These are phyloP conservation scores for Pseudobourletiella spinata DNA, from an alignment of 1,140 invertebrate genomes.

Conservation along the genomic window DNA sequence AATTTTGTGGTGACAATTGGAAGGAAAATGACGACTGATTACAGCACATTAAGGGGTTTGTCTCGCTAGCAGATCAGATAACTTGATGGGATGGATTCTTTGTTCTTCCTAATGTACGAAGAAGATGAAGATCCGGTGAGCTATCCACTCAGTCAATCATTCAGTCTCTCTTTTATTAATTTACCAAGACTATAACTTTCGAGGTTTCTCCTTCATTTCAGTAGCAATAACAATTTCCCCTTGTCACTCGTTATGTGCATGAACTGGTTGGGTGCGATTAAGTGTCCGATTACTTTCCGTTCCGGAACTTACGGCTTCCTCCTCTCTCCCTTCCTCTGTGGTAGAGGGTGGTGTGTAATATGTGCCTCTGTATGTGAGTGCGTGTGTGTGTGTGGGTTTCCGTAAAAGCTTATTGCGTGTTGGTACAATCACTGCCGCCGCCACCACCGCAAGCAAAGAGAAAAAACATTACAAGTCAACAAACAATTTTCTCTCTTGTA, in stretches of 20 bases:
- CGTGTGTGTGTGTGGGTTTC: too few species aligned
- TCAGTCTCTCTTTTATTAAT: background rate
- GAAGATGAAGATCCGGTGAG: background rate
- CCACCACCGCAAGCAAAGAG: background rate
- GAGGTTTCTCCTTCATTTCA: conserved; percentile 5
- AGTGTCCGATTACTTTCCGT: conserved; percentile 18
- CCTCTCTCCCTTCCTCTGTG: background rate
- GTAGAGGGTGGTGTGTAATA: background rate
- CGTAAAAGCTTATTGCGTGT: too few species aligned
- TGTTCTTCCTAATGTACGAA: background rate
- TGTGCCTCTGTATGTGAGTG: too few species aligned
- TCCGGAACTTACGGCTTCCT: conserved; percentile 19
- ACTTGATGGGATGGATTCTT: background rate
- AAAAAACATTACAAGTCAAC: background rate
- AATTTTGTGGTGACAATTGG: background rate
- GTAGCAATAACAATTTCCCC: conserved; percentile 13
- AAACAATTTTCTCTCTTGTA: background rate
- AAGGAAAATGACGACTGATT: background rate
- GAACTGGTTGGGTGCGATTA: background rate
- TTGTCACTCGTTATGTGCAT: background rate
- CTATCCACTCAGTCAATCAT: background rate
- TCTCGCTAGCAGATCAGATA: background rate
- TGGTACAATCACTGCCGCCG: too few species aligned
- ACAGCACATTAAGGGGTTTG: background rate
- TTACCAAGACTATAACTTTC: background rate